Evolutionary conservation across 1,140 invertebrate genomes (phyloP), one percentile per base, ranked within the genome.

Genomic region (Acromyrmex heyeri): DNA sequence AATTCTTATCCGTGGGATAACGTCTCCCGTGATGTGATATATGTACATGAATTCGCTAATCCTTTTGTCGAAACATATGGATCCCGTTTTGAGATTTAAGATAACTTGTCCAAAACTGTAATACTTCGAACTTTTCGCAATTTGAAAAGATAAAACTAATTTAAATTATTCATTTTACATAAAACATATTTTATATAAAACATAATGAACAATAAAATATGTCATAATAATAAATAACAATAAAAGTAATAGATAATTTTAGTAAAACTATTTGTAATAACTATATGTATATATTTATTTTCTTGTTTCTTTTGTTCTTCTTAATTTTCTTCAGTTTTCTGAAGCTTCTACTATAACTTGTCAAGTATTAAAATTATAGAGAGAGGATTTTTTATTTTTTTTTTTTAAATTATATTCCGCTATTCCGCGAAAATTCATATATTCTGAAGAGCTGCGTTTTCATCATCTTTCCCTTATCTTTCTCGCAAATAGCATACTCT

Each of bases 31-130:
- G 21, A 34, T 64, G 18, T 65, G 12, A 24, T 50, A 85, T 86
- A 87, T 86, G 65, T 88, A 50, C 48, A 16, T 50, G 48, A 62
- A 89, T 87, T 50, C 65, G 30, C 64, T 59, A 91, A 88, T 90
- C 27, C 27, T n/a, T n/a, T 24, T 34, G 38, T 14, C 34, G 55
- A 77, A 85, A 88, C 6, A 48, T 5, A n/a, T 59, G 53, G 14
- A 76, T 2, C n/a, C 4, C 24, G 16, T 78, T 50, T 16, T 18
- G 21, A 77, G 34, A 62, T 77, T 30, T 24, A 3, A 44, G 30
- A 75, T 75, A 38, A 18, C 7, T 14, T 77, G 5, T 77, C 3
- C 53, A 12, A 6, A 3, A 59, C n/a, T 27, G 2, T 53, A 34
- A 12, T 75, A 14, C 12, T 14, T 21, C 53, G n/a, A 59, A 57